Percentiles rank a stretch among this genome's conserved stretches.
These are phyloP conservation scores for Dicranocentrus wangi DNA, from an alignment of 2,888 invertebrate species.

Conservation along the genomic window DNA sequence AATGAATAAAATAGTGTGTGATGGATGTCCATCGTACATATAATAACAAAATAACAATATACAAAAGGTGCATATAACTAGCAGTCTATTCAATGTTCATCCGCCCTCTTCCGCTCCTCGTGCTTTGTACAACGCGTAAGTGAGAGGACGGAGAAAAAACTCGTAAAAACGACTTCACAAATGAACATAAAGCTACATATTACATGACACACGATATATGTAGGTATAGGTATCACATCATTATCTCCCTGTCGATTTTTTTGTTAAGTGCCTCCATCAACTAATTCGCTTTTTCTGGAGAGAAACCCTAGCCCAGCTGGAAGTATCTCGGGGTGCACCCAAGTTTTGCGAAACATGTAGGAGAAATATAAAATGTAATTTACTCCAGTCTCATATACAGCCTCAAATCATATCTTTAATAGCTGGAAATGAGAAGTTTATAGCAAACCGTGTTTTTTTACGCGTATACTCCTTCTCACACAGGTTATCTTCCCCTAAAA, in stretches of 20 bases:
- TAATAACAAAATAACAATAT: no score
- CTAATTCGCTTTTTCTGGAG: constrained; percentile 49
- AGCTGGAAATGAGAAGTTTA: no score
- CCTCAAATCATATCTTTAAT: no score
- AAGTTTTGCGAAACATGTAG: no score
- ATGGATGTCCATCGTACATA: not conserved
- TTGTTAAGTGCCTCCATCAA: constrained; percentile 64
- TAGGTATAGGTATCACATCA: constrained; percentile 40
- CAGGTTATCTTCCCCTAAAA: not conserved
- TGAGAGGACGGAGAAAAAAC: constrained; percentile 16
- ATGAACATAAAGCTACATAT: not conserved
- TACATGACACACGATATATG: not conserved
- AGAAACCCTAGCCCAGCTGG: no score
- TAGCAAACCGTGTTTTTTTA: no score
- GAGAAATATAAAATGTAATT: no score
- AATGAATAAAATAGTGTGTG: not conserved
- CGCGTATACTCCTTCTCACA: no score
- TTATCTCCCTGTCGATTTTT: constrained; percentile 57
- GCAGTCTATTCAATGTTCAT: constrained; percentile 31
- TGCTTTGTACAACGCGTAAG: constrained; percentile 24
- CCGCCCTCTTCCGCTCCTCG: constrained; percentile 51
- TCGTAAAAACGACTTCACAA: constrained; percentile 24
- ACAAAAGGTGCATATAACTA: not conserved
- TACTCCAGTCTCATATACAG: no score
- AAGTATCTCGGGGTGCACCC: no score